A percentile compares a stretch with the other conserved stretches of the same genome.
These are phyloP conservation scores for Drosophila anceps DNA, from an alignment of 2,888 invertebrate species.

Conservation along the genomic window DNA sequence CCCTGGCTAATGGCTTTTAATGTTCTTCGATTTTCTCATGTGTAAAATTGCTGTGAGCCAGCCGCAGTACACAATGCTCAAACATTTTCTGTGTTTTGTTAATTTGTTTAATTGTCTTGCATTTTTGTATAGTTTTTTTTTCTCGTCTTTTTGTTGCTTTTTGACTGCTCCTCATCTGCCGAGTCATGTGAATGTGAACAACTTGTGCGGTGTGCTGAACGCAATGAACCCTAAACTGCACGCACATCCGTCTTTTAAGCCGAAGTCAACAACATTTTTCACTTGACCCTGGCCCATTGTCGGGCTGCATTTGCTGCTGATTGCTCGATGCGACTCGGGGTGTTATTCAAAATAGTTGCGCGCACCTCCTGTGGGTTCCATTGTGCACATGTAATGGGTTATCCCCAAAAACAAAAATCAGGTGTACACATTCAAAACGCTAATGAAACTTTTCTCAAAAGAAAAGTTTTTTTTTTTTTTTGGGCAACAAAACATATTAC, in stretches of 20 bases:
- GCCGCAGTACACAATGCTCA: conserved; percentile 8
- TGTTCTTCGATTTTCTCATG: conserved; percentile 79
- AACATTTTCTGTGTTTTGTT: conserved; percentile 59
- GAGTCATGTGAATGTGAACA: conserved; percentile 77
- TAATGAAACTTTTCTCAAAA: conserved; percentile 67
- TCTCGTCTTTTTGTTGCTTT: neutral
- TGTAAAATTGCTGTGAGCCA: conserved; percentile 68
- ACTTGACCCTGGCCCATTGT: conserved; percentile 49
- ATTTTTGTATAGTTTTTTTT: conserved; percentile 37
- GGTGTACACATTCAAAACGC: conserved; percentile 61
- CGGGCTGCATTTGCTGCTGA: conserved; percentile 25
- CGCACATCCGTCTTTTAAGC: conserved; percentile 66
- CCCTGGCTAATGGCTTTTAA: conserved; percentile 57
- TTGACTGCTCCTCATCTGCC: conserved; percentile 65
- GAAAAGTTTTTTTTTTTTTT: conserved; percentile 58
- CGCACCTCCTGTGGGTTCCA: conserved; percentile 70
- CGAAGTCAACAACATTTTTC: conserved; percentile 45
- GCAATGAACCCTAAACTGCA: conserved; percentile 78
- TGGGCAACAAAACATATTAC: conserved; percentile 32
- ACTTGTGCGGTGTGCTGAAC: conserved; percentile 69
- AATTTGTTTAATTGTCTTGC: conserved; percentile 80
- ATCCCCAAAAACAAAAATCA: conserved; percentile 56
- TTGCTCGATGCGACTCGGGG: conserved; percentile 18
- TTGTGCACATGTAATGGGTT: conserved; percentile 45
- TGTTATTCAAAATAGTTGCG: conserved; percentile 65